A percentile compares a stretch with the other conserved stretches of the same genome.
These are phyloP conservation scores for Formica selysi DNA, from an alignment of 1,140 invertebrate genomes.

Conservation along the genomic window DNA sequence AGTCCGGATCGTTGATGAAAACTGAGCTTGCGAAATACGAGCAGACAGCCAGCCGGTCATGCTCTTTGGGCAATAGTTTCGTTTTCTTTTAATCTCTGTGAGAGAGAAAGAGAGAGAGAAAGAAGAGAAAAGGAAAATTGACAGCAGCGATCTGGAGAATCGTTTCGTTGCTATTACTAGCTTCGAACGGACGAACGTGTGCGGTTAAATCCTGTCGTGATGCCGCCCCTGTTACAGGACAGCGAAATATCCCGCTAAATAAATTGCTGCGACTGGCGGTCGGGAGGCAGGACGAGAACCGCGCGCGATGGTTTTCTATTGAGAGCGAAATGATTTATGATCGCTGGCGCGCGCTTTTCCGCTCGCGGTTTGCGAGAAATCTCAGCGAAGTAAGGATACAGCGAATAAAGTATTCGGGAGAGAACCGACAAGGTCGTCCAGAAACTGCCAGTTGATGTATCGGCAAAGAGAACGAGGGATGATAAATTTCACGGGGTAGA, in stretches of 20 bases:
- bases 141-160: conserved; percentile 20
- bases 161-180: background rate
- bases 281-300: conserved; percentile 24
- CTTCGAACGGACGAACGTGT: background rate
- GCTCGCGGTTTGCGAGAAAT: conserved; percentile 51
- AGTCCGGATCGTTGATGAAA: conserved; percentile 75
- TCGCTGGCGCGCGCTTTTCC: conserved; percentile 6
- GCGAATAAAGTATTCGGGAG: conserved; percentile 36
- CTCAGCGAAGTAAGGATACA: conserved; percentile 29
- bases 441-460: conserved; percentile 44
- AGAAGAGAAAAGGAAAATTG: background rate
- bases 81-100: conserved; percentile 71
- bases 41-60: conserved; percentile 26
- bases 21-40: conserved; percentile 64
- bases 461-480: conserved; percentile 14
- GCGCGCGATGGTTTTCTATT: conserved; percentile 57
- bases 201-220: conserved; percentile 57
- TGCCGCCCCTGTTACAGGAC: conserved; percentile 24
- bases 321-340: conserved; percentile 70
- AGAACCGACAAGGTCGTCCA: background rate
- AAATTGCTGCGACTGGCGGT: conserved; percentile 61
- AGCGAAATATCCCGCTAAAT: conserved; percentile 66
- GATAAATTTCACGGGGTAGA: conserved; percentile 36
- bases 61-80: conserved; percentile 67
- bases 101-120: background rate